Conservation (phyloP, 23 tunicate genomes). For the Trididemnum miniatum region DNA sequence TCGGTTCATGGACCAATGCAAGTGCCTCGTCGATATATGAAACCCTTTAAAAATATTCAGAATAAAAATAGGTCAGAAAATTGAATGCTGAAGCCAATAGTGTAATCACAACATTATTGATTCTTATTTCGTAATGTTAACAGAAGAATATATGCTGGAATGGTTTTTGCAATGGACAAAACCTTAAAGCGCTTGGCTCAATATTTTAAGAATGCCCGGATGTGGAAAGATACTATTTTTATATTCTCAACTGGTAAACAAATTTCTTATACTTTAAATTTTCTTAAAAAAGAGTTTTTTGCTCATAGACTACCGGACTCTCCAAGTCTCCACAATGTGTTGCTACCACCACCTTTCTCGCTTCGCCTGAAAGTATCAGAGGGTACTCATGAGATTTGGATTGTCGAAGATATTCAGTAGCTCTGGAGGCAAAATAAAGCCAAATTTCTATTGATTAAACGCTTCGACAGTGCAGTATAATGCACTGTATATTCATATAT, state of each 20-base stretch:
- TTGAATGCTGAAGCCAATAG: too few relatives aligned
- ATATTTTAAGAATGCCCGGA: constrained; percentile 27
- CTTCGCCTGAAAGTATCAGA: too few relatives aligned
- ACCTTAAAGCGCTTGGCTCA: constrained; percentile 13
- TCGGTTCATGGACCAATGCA: constrained; percentile 81
- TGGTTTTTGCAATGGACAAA: constrained; percentile 49
- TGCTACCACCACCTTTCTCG: too few relatives aligned
- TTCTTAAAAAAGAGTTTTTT: background rate
- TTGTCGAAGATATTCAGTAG: too few relatives aligned
- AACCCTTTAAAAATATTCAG: constrained; percentile 17
- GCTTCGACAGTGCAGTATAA: too few relatives aligned
- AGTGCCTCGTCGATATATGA: constrained; percentile 41
- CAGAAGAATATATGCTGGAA: constrained; percentile 31
- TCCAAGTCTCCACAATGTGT: too few relatives aligned
- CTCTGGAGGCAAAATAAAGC: too few relatives aligned
- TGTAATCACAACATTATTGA: too few relatives aligned
- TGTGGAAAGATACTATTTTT: constrained; percentile 60
- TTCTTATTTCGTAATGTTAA: background rate
- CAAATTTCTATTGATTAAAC: too few relatives aligned
- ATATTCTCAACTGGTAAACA: constrained; percentile 48
- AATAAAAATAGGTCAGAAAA: constrained; percentile 25
- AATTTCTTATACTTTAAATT: background rate
- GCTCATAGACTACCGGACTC: too few relatives aligned
- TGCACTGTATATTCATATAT: too few relatives aligned
- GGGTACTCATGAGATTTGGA: too few relatives aligned